These are phyloP conservation scores for Euplexia lucipara DNA, from an alignment of 2,888 invertebrate species.

Conservation along the genomic window DNA sequence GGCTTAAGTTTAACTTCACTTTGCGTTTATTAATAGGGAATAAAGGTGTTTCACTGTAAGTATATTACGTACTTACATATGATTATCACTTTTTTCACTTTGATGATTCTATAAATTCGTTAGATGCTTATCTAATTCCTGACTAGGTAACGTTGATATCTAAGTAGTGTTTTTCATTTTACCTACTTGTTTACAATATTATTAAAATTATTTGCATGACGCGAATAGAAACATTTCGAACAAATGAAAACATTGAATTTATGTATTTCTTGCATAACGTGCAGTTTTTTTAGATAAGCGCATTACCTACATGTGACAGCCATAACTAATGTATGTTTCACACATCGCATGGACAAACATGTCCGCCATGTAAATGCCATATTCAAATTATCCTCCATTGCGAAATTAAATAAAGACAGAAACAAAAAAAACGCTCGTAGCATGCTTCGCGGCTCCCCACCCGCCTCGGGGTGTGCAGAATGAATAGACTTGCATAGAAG, in stretches of 20 bases:
- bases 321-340: constrained; percentile 44
- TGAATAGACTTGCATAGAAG: constrained; percentile 80
- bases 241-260: constrained; percentile 11
- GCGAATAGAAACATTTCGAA: constrained; percentile 14
- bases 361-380: constrained; percentile 86
- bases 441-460: constrained; percentile 84
- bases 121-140: too few relatives aligned
- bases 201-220: constrained; percentile 24
- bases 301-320: constrained; percentile 33
- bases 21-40: too few relatives aligned
- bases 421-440: constrained; percentile 85
- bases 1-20: too few relatives aligned
- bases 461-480: constrained; percentile 79
- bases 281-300: constrained; percentile 26
- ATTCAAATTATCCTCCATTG: constrained; percentile 89
- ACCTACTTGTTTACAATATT: too few relatives aligned
- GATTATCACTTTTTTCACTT: too few relatives aligned
- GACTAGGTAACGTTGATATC: neutral
- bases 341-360: constrained; percentile 72
- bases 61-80: too few relatives aligned
- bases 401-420: constrained; percentile 89
- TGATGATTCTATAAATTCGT: too few relatives aligned
- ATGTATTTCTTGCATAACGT: constrained; percentile 22
- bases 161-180: neutral
- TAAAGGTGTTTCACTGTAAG: too few relatives aligned